phyloP scores from a whole-genome alignment of 2,888 invertebrate genomes.

The Acronicta alni region DNA sequence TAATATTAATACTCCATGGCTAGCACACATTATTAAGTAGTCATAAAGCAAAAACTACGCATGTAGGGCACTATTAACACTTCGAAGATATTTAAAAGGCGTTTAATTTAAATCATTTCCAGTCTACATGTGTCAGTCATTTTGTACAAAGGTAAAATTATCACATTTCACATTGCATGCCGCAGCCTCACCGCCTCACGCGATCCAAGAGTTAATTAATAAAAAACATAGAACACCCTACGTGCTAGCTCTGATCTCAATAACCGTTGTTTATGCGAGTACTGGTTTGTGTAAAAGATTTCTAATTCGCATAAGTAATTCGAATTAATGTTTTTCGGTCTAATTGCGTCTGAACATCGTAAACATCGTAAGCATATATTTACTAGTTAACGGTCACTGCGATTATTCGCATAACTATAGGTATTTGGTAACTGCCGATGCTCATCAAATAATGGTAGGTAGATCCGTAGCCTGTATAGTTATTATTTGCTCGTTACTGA shows the following conservation, averaged over 20 bases:
- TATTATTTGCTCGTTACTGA: conserved; percentile 63
- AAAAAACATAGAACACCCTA: conserved; percentile 9
- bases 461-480: conserved; percentile 44
- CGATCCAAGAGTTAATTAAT: conserved; percentile 33
- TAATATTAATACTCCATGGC: too few relatives aligned
- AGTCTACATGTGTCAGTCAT: conserved; percentile 47
- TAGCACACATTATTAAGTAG: too few relatives aligned
- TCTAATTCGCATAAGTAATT: conserved; percentile 57
- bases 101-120: conserved; percentile 35
- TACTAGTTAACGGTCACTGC: conserved; percentile 53
- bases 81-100: conserved; percentile 4
- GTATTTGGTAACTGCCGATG: conserved; percentile 44
- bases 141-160: conserved; percentile 44
- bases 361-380: conserved; percentile 47
- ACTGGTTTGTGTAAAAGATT: conserved; percentile 58
- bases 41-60: not conserved
- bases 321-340: conserved; percentile 61
- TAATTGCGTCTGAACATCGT: conserved; percentile 51
- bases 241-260: conserved; percentile 11
- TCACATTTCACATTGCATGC: conserved; percentile 53
- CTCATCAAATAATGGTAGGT: conserved; percentile 48
- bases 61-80: conserved; percentile 35
- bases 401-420: conserved; percentile 53
- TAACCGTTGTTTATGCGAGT: conserved; percentile 62
- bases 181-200: conserved; percentile 43